Percentiles rank a stretch among this genome's conserved stretches.
Evolutionary conservation across 2,888 invertebrate species (phyloP).

Genomic region (Spilarctia lutea): DNA sequence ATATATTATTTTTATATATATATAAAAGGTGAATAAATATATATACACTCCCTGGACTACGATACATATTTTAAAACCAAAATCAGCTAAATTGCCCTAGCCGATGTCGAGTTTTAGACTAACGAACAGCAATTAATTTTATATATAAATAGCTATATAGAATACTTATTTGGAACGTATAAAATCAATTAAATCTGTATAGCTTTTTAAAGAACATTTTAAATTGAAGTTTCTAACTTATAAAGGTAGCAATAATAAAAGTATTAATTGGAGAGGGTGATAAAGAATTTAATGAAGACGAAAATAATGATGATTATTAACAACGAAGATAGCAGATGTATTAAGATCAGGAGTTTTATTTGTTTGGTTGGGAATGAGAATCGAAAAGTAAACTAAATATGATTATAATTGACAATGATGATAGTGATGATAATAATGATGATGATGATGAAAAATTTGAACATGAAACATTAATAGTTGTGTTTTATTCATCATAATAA

Average conservation of each 20-base stretch:
- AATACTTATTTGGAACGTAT: neutral
- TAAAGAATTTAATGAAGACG: neutral
- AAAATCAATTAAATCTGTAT: neutral
- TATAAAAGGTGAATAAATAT: too few relatives aligned
- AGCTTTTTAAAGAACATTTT: neutral
- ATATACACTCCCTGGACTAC: too few relatives aligned
- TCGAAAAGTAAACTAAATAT: neutral
- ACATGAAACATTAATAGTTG: neutral
- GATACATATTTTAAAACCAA: too few relatives aligned
- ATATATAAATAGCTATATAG: too few relatives aligned
- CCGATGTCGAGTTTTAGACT: too few relatives aligned
- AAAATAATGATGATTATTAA: neutral
- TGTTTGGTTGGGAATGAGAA: neutral
- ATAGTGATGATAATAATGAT: neutral
- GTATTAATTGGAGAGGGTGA: neutral
- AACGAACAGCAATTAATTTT: too few relatives aligned
- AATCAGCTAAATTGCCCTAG: too few relatives aligned
- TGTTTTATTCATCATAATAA: neutral
- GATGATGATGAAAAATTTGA: neutral
- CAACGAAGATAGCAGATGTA: neutral
- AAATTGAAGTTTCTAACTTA: neutral
- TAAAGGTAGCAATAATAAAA: neutral
- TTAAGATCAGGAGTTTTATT: neutral
- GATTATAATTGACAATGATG: neutral
- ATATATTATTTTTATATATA: too few relatives aligned